These are phyloP conservation scores for Picus viridis DNA, from an alignment of 2,797 vertebrate species.

Conservation along the genomic window DNA sequence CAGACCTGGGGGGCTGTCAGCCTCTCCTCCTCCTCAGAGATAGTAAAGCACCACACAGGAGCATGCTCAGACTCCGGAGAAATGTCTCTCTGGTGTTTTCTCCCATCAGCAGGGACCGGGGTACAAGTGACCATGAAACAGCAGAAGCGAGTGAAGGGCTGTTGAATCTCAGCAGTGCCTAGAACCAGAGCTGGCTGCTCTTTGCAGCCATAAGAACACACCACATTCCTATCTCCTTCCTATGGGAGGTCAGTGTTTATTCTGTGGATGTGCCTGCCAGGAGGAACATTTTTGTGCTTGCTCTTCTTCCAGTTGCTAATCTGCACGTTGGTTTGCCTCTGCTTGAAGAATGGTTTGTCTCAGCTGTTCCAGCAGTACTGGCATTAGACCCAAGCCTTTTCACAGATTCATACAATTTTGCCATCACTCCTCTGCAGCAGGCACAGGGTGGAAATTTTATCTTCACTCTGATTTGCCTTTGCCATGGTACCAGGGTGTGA, in stretches of 20 bases:
- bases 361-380: slow-evolving; percentile 5
- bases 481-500: neutral
- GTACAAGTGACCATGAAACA: neutral
- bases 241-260: slow-evolving; percentile 50
- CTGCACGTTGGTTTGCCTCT: slow-evolving; percentile 30
- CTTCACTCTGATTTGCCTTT: neutral
- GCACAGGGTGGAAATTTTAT: neutral
- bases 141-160: neutral
- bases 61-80: neutral
- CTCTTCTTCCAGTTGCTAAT: slow-evolving; percentile 52
- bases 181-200: neutral
- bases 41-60: no score
- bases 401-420: neutral
- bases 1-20: no score
- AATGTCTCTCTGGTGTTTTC: neutral
- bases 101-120: neutral
- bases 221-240: slow-evolving; percentile 34
- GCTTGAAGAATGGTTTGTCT: neutral
- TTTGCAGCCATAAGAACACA: neutral
- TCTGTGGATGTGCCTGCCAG: slow-evolving; percentile 1
- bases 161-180: neutral
- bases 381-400: neutral
- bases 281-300: slow-evolving; percentile 39
- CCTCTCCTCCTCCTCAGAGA: no score
- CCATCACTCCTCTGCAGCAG: neutral